Evolutionary conservation across 2,113 vertebrate genomes (phyloP).

Genomic region (Tautogolabrus adspersus): DNA sequence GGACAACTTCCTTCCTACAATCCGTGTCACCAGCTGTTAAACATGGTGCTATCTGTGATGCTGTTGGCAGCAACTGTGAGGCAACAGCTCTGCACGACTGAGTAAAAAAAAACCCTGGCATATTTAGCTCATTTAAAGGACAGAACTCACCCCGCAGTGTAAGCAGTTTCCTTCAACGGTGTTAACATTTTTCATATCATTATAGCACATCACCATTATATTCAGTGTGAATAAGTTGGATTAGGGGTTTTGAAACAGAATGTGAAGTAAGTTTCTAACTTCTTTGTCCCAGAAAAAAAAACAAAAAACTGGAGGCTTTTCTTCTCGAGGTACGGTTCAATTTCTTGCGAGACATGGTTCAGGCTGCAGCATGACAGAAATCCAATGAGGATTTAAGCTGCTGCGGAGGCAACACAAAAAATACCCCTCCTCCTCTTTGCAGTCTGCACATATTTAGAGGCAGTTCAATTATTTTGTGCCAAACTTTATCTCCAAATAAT

Average conservation of each 20-base stretch:
- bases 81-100: slow-evolving; percentile 17
- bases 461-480: neutral
- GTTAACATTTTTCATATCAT: neutral
- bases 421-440: neutral
- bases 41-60: slow-evolving; percentile 9
- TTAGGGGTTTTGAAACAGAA: neutral
- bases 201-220: neutral
- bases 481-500: neutral
- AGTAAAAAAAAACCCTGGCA: slow-evolving; percentile 1
- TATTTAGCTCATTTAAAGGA: slow-evolving; percentile 21
- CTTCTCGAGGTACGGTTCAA: neutral
- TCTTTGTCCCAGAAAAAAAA: neutral
- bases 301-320: neutral
- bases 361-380: neutral
- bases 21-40: slow-evolving; percentile 39
- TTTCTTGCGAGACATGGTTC: slow-evolving; percentile 8
- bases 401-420: neutral
- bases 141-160: neutral
- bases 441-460: neutral
- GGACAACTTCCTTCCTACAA: neutral
- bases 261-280: neutral
- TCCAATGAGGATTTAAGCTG: slow-evolving; percentile 14
- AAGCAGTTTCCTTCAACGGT: slow-evolving; percentile 11
- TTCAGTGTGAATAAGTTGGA: neutral
- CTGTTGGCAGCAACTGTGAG: slow-evolving; percentile 27